phyloP scores from a whole-genome alignment of 2,888 invertebrate genomes.

The Isoperla grammatica region DNA sequence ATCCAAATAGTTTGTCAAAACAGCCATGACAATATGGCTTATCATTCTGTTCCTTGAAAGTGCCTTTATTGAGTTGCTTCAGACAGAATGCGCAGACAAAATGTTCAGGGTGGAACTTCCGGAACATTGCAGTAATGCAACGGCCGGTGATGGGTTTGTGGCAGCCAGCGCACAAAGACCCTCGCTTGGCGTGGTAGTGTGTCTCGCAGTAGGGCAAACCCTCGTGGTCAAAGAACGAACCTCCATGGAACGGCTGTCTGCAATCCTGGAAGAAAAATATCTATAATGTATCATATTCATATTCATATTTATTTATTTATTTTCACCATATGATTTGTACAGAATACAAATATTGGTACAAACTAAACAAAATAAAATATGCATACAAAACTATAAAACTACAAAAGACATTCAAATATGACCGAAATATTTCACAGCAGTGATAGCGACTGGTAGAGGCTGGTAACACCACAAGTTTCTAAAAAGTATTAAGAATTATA shows the following conservation, averaged over 20 bases:
- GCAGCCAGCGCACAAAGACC: constrained; percentile 96
- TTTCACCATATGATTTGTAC: too few species aligned
- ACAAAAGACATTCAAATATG: too few species aligned
- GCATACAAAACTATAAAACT: too few species aligned
- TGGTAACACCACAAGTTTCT: too few species aligned
- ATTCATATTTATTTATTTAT: too few species aligned
- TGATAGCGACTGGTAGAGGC: too few species aligned
- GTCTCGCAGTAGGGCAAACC: constrained; percentile 98
- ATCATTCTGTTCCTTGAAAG: constrained; percentile 98
- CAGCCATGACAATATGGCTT: constrained; percentile 98
- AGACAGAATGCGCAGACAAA: constrained; percentile 99
- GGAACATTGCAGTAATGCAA: constrained; percentile 98
- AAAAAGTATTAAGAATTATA: too few species aligned
- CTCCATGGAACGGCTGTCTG: constrained; percentile 91
- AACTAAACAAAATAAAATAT: too few species aligned
- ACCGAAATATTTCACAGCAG: too few species aligned
- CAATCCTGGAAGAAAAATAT: constrained; percentile 81
- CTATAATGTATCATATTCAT: too few species aligned
- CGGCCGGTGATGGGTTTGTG: constrained; percentile 96
- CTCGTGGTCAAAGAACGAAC: constrained; percentile 98
- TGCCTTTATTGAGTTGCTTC: constrained; percentile 96
- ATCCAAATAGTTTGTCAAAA: constrained; percentile 95
- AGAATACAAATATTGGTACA: too few species aligned
- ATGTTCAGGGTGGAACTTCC: constrained; percentile 99
- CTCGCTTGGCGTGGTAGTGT: constrained; percentile 95